A percentile compares a stretch with the other conserved stretches of the same genome.
These are phyloP conservation scores for Scrobipalpa costella DNA, from an alignment of 2,888 invertebrate species.

Conservation along the genomic window DNA sequence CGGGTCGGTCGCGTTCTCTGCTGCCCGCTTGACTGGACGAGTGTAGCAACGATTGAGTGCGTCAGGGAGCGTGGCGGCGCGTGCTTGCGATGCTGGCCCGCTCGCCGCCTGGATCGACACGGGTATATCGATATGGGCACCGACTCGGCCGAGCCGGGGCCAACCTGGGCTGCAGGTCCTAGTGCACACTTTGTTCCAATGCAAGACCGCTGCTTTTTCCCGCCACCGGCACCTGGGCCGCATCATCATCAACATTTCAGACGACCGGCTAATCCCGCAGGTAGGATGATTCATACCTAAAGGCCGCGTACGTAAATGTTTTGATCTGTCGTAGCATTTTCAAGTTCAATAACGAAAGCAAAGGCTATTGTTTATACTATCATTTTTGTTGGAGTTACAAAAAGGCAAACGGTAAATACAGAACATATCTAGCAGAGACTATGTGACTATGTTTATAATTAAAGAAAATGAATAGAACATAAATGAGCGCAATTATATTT, in stretches of 20 bases:
- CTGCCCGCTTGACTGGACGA: slow-evolving; percentile 37
- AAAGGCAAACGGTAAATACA: too few species aligned
- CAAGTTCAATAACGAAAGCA: too few species aligned
- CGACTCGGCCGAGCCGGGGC: slow-evolving; percentile 37
- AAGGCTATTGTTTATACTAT: too few species aligned
- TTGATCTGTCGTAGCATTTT: too few species aligned
- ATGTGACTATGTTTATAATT: too few species aligned
- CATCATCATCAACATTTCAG: slow-evolving; percentile 24
- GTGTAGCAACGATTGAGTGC: slow-evolving; percentile 55
- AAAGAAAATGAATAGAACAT: too few species aligned
- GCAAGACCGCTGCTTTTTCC: slow-evolving; percentile 41
- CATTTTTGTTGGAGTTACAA: too few species aligned
- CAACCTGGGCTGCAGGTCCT: slow-evolving; percentile 41
- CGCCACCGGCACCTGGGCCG: slow-evolving; percentile 39
- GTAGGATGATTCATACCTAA: too few species aligned
- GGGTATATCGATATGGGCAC: slow-evolving; percentile 81
- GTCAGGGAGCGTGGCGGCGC: slow-evolving; percentile 61
- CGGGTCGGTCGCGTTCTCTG: slow-evolving; percentile 63
- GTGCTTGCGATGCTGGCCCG: slow-evolving; percentile 50
- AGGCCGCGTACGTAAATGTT: too few species aligned
- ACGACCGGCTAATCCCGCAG: not conserved
- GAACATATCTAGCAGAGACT: too few species aligned
- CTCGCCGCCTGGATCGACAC: slow-evolving; percentile 71
- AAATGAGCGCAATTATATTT: too few species aligned
- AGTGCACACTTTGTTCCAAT: slow-evolving; percentile 27